A percentile compares a stretch with the other conserved stretches of the same genome.
Conservation (phyloP, 2,888 invertebrate genomes). For the Nephrotoma flavescens region DNA sequence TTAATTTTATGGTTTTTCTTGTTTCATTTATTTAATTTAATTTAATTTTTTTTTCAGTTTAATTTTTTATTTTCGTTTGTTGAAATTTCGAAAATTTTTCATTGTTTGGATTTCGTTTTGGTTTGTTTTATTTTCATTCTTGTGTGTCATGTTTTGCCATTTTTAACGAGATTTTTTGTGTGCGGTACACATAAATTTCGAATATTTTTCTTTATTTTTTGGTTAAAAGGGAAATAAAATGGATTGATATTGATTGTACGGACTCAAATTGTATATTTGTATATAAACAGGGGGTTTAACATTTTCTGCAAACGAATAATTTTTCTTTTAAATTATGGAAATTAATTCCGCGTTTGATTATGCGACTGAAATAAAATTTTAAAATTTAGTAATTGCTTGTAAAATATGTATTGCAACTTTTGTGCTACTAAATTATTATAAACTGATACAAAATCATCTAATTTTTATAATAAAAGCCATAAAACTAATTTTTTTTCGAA, state of each 20-base stretch:
- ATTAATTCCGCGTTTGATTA: too few species aligned
- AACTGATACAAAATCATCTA: too few species aligned
- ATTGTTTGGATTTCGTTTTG: not conserved
- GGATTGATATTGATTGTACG: not conserved
- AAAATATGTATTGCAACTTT: too few species aligned
- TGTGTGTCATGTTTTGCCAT: not conserved
- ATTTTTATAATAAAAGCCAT: too few species aligned
- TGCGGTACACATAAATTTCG: not conserved
- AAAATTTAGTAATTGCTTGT: too few species aligned
- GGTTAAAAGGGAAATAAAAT: not conserved
- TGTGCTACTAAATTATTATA: too few species aligned
- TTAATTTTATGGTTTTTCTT: not conserved
- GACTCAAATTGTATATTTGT: not conserved
- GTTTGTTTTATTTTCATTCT: not conserved
- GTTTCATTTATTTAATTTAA: not conserved
- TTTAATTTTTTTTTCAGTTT: not conserved
- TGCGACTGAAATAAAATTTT: too few species aligned
- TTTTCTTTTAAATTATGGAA: too few species aligned
- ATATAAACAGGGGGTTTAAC: not conserved
- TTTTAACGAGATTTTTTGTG: not conserved
- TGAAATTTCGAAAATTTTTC: not conserved
- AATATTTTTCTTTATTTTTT: not conserved
- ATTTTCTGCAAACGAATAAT: not conserved
- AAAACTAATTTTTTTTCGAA: too few species aligned
- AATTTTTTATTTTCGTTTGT: not conserved